Conservation (phyloP, 1,140 invertebrate species). For the Rhagoletis pomonella region DNA sequence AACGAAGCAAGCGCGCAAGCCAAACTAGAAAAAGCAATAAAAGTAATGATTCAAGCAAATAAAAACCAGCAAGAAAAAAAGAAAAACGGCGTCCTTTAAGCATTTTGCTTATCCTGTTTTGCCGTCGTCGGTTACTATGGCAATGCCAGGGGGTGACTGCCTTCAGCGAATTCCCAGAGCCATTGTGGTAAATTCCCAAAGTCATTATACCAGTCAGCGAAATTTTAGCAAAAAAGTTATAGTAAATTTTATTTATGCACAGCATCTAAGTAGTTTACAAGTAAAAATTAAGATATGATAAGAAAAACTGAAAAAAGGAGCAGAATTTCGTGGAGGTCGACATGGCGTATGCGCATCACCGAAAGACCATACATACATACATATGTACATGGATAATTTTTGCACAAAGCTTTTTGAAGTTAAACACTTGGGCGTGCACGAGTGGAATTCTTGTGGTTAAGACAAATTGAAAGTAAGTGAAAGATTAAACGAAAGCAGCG, state of each 20-base stretch:
- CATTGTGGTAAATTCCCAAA: not conserved
- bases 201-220: not conserved
- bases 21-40: not conserved
- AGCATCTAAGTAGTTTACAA: not conserved
- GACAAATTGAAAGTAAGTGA: not conserved
- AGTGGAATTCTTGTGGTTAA: not conserved
- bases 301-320: not conserved
- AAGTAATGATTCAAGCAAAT: conserved; percentile 11
- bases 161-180: not conserved
- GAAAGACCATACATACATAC: not conserved
- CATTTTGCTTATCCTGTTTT: not conserved
- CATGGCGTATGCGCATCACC: conserved; percentile 20
- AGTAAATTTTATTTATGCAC: not conserved
- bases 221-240: not conserved
- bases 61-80: conserved; percentile 22
- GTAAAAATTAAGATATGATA: not conserved
- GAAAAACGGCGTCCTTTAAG: conserved; percentile 3
- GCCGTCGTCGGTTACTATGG: not conserved
- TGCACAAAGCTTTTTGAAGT: not conserved
- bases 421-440: not conserved
- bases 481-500: not conserved
- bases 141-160: not conserved
- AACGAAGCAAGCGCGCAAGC: too few species aligned
- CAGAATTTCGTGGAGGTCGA: not conserved
- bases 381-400: not conserved